phyloP scores from a whole-genome alignment of 2,888 invertebrate genomes.

The Oxytorus armatus region DNA sequence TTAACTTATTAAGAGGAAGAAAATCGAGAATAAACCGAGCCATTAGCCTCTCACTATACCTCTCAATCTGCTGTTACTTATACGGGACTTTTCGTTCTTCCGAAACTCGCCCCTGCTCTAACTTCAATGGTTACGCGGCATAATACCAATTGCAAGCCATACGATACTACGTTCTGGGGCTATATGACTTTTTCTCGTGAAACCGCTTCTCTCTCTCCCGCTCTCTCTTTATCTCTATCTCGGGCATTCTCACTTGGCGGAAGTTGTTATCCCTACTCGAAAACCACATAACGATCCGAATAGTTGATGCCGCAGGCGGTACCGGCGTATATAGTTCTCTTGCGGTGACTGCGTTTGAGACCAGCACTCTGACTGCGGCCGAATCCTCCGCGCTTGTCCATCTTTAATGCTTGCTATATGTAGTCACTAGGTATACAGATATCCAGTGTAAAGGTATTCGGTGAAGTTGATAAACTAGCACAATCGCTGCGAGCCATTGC shows the following conservation, averaged over 20 bases:
- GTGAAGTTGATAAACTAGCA: conserved; percentile 47
- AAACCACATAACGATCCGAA: conserved; percentile 51
- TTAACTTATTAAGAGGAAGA: conserved; percentile 23
- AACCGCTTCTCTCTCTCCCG: not conserved
- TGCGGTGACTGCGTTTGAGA: conserved; percentile 26
- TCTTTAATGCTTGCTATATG: conserved; percentile 34
- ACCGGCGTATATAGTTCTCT: not conserved
- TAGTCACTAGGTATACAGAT: not conserved
- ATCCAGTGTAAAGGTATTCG: not conserved
- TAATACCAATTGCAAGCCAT: conserved; percentile 15
- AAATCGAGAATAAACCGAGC: conserved; percentile 14
- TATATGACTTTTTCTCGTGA: not conserved
- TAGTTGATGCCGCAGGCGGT: conserved; percentile 38
- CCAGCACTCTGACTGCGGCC: conserved; percentile 1
- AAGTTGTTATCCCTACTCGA: conserved; percentile 51
- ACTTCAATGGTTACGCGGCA: conserved; percentile 1
- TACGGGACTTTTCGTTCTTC: conserved; percentile 1
- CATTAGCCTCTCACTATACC: not conserved
- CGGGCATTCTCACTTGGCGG: conserved; percentile 21
- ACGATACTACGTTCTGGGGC: not conserved
- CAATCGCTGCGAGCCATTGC: conserved; percentile 25
- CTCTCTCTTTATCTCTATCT: not conserved
- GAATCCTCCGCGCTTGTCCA: conserved; percentile 15
- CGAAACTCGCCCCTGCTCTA: not conserved
- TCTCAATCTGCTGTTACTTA: not conserved